phyloP scores from a whole-genome alignment of 2,888 invertebrate species.

The Ernsta delagoae region DNA sequence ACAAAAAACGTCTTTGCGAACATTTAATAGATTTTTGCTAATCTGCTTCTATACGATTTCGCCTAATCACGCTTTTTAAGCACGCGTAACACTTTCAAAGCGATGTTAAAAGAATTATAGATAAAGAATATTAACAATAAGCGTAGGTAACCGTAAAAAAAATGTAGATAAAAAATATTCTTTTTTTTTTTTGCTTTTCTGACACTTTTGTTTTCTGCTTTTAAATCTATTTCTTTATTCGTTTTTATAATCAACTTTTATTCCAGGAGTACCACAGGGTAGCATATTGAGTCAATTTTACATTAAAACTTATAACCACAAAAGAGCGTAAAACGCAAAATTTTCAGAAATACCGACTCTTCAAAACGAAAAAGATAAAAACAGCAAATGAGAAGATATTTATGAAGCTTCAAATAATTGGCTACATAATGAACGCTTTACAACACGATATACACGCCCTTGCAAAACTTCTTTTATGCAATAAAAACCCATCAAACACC shows the following conservation, averaged over 20 bases:
- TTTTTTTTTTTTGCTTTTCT: no score
- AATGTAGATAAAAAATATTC: background rate
- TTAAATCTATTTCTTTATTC: no score
- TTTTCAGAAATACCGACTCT: no score
- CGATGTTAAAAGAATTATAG: background rate
- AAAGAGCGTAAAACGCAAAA: no score
- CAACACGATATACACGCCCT: background rate
- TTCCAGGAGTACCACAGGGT: no score
- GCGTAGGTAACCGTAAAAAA: no score
- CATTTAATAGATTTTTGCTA: background rate
- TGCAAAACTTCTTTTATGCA: slow-evolving; percentile 3
- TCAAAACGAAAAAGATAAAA: background rate
- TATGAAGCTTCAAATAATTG: no score
- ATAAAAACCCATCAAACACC: slow-evolving; percentile 12
- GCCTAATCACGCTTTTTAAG: slow-evolving; percentile 1
- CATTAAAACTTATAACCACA: no score
- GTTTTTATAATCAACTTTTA: no score
- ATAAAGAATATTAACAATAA: background rate
- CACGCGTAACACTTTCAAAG: background rate
- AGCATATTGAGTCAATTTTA: no score
- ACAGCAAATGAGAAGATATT: no score
- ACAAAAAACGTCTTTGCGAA: background rate
- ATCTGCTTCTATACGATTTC: background rate
- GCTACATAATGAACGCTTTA: background rate
- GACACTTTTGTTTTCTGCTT: no score